phyloP scores from a whole-genome alignment of 2,888 invertebrate species.

The Napeogenes sylphis region DNA sequence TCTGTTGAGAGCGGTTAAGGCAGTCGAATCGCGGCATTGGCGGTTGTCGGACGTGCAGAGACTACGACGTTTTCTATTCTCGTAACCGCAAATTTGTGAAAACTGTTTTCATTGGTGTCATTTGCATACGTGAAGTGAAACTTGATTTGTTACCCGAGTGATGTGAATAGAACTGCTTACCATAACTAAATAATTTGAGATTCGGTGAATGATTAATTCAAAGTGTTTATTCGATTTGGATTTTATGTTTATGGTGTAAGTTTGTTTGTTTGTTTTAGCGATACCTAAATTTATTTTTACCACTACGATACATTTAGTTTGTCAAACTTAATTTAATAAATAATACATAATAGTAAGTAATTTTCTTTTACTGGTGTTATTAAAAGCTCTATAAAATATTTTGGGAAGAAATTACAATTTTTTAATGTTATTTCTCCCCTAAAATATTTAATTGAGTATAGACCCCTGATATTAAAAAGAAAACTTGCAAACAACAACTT shows the following conservation, averaged over 20 bases:
- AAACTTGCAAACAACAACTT: constrained; percentile 4
- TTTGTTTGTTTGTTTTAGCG: constrained; percentile 16
- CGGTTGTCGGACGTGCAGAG: constrained; percentile 47
- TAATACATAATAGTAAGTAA: too few species aligned
- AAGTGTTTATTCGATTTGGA: constrained; percentile 31
- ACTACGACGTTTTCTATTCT: constrained; percentile 30
- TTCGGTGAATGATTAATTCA: constrained; percentile 33
- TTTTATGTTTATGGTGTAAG: constrained; percentile 33
- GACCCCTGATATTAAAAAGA: neutral
- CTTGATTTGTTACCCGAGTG: constrained; percentile 58
- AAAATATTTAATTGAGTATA: neutral
- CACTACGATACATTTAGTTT: neutral
- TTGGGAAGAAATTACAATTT: too few species aligned
- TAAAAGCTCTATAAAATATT: neutral
- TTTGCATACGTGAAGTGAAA: constrained; percentile 70
- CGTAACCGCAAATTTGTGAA: constrained; percentile 55
- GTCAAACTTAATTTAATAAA: neutral
- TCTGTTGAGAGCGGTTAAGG: constrained; percentile 39
- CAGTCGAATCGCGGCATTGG: constrained; percentile 62
- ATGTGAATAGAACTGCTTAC: constrained; percentile 48
- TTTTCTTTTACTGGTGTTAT: too few species aligned
- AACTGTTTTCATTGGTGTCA: constrained; percentile 64
- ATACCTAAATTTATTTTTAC: constrained; percentile 3
- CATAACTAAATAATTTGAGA: constrained; percentile 27
- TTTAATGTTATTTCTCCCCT: neutral